phyloP scores from a whole-genome alignment of 1,140 invertebrate genomes.

The Caenorhabditis elegans region DNA sequence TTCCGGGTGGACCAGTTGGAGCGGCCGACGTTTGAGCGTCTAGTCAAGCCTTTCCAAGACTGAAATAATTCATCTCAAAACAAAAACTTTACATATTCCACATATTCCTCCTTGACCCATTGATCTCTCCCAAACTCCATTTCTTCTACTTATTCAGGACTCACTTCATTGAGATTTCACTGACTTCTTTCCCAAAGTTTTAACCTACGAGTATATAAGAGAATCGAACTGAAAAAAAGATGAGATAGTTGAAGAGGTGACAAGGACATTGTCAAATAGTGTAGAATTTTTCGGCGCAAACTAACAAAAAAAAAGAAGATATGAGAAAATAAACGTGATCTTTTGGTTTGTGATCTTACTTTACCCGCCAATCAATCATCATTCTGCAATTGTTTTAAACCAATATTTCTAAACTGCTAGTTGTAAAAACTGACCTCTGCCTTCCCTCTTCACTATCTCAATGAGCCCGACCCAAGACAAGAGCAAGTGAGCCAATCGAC shows the following conservation, averaged over 20 bases:
- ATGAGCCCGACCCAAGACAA: slow-evolving; percentile 21
- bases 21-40: slow-evolving; percentile 2
- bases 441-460: neutral
- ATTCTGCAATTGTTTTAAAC: too few relatives aligned
- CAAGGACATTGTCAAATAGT: neutral
- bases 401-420: neutral
- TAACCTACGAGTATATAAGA: neutral
- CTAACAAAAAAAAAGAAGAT: neutral
- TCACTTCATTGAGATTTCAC: neutral
- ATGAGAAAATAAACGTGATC: neutral
- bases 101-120: neutral
- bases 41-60: neutral
- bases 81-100: too few relatives aligned
- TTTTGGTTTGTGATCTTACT: slow-evolving; percentile 15
- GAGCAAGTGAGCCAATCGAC: neutral
- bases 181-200: neutral
- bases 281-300: neutral
- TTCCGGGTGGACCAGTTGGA: neutral
- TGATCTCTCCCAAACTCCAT: neutral
- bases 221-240: neutral
- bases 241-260: neutral
- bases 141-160: slow-evolving; percentile 2
- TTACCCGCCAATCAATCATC: neutral
- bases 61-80: neutral
- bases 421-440: neutral